A percentile compares a stretch with the other conserved stretches of the same genome.
Evolutionary conservation across 2,888 invertebrate species (phyloP).

Genomic region (Cantharis nigra): DNA sequence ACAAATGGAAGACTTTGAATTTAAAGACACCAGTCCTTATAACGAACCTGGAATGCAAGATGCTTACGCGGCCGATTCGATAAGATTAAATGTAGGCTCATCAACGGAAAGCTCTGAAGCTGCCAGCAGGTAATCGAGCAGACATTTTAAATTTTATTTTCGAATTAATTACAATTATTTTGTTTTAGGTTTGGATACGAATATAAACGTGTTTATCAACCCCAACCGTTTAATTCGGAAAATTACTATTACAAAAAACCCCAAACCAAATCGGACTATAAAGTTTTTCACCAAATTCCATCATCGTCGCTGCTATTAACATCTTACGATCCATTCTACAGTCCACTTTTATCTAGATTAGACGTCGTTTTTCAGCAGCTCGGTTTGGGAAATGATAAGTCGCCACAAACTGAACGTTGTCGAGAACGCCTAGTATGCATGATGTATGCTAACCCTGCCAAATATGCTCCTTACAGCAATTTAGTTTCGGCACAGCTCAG

Average conservation of each 20-base stretch:
- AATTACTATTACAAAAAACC: conserved; percentile 68
- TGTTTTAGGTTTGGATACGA: conserved; percentile 25
- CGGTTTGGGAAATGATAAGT: conserved; percentile 62
- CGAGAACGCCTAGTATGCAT: conserved; percentile 83
- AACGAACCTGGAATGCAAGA: conserved; percentile 50
- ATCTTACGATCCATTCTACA: conserved; percentile 90
- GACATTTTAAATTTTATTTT: too few species aligned
- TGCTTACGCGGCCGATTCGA: conserved; percentile 50
- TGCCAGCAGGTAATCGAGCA: conserved; percentile 46
- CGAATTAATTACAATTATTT: not conserved
- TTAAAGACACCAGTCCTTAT: conserved; percentile 68
- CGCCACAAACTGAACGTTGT: conserved; percentile 69
- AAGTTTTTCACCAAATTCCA: conserved; percentile 86
- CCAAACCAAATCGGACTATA: conserved; percentile 67
- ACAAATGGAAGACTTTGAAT: conserved; percentile 71
- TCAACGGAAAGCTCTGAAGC: conserved; percentile 40
- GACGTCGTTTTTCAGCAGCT: conserved; percentile 81
- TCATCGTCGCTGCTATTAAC: conserved; percentile 79
- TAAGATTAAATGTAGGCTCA: conserved; percentile 33
- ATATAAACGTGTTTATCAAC: conserved; percentile 59
- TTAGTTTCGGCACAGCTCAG: conserved; percentile 86
- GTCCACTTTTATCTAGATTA: conserved; percentile 79
- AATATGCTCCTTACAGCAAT: conserved; percentile 88
- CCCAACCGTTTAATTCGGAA: conserved; percentile 60
- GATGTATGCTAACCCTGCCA: conserved; percentile 87